Evolutionary conservation across 2,797 vertebrate species (phyloP).

Genomic region (Rhynchonycteris naso): DNA sequence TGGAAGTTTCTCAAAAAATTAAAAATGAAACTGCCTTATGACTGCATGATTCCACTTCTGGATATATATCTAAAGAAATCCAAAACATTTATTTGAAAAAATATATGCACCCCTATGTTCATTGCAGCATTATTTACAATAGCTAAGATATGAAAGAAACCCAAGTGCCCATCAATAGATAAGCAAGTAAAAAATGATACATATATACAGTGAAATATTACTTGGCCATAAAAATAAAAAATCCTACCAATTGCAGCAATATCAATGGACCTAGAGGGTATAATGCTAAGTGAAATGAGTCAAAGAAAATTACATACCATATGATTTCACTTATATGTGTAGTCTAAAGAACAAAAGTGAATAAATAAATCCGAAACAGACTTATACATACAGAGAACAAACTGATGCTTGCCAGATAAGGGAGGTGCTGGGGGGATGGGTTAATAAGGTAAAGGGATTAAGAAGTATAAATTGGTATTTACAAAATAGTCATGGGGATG

Average conservation of each 20-base stretch:
- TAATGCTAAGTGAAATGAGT: background rate
- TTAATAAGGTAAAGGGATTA: background rate
- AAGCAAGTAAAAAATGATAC: background rate
- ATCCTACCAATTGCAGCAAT: background rate
- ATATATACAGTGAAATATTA: background rate
- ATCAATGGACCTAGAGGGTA: background rate
- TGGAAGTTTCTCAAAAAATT: background rate
- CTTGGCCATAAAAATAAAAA: background rate
- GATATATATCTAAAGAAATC: background rate
- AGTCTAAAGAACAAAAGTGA: background rate
- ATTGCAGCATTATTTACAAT: background rate
- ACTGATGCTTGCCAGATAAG: background rate
- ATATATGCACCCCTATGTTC: background rate
- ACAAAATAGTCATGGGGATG: background rate
- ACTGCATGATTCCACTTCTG: background rate
- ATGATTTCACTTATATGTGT: background rate
- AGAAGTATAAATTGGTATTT: background rate
- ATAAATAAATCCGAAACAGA: background rate
- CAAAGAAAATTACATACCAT: background rate
- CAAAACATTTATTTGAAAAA: background rate
- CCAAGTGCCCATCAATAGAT: background rate
- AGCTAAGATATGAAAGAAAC: background rate
- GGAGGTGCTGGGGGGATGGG: background rate
- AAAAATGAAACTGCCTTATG: background rate
- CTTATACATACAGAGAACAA: background rate